A percentile compares a stretch with the other conserved stretches of the same genome.
Conservation (phyloP, 1,140 invertebrate species). For the Hylyphantes graminicola region DNA sequence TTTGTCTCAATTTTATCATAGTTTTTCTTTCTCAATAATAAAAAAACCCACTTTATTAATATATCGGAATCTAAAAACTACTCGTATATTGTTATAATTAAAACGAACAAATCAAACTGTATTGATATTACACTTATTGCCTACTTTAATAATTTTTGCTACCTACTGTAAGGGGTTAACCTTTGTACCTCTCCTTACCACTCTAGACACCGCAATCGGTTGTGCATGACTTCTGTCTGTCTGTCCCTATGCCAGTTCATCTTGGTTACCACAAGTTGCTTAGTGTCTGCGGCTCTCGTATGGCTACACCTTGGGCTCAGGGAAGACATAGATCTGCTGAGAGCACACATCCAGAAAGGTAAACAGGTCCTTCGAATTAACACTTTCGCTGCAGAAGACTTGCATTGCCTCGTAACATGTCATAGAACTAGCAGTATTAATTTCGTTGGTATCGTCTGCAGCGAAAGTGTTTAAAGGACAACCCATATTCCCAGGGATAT, state of each 20-base stretch:
- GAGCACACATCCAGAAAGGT: conserved; percentile 61
- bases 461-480: too few species aligned
- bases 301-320: conserved; percentile 61
- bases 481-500: too few species aligned
- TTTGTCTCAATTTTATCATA: too few species aligned
- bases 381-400: too few species aligned
- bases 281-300: conserved; percentile 58
- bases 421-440: too few species aligned
- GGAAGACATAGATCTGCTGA: conserved; percentile 61
- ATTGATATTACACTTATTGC: background rate
- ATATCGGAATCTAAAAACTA: too few species aligned
- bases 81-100: too few species aligned
- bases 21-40: too few species aligned
- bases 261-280: conserved; percentile 58
- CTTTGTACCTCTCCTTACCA: conserved; percentile 5
- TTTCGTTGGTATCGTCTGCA: too few species aligned
- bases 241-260: conserved; percentile 61
- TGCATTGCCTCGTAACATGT: too few species aligned
- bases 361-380: background rate
- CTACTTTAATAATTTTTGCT: background rate
- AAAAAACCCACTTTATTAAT: too few species aligned
- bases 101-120: too few species aligned
- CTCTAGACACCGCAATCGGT: conserved; percentile 51
- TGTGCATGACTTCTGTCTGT: conserved; percentile 55
- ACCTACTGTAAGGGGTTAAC: background rate